phyloP scores from a whole-genome alignment of 2,797 vertebrate genomes.

The Hipposideros larvatus region DNA sequence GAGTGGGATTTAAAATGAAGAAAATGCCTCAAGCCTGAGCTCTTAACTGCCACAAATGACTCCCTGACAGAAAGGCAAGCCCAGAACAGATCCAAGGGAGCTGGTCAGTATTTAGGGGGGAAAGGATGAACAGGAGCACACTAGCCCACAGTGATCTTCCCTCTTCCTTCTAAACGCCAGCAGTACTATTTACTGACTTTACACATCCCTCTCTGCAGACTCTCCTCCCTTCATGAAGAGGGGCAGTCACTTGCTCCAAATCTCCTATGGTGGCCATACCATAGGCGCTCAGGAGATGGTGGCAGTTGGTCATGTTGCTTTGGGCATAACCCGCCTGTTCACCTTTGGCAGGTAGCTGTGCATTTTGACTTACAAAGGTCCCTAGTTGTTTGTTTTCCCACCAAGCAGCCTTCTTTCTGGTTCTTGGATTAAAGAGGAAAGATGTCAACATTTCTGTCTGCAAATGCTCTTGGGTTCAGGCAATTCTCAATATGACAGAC shows the following conservation, averaged over 20 bases:
- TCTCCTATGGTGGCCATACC: accelerated
- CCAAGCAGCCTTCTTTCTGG: neutral
- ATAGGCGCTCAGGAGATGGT: neutral
- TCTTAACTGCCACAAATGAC: neutral
- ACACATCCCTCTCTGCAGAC: neutral
- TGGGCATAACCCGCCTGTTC: neutral
- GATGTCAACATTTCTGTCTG: neutral
- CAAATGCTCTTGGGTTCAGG: neutral
- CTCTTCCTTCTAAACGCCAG: neutral
- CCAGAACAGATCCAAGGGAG: neutral
- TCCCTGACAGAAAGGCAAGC: neutral
- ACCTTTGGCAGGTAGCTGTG: no score
- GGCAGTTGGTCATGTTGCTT: neutral
- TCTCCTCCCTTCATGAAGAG: neutral
- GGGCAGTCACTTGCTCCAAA: neutral
- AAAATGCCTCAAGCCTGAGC: neutral
- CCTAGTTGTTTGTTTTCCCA: neutral
- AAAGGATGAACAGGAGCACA: neutral
- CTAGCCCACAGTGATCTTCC: neutral
- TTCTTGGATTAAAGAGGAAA: neutral
- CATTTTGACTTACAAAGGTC: neutral
- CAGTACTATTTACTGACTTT: neutral
- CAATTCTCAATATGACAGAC: neutral
- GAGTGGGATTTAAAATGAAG: neutral
- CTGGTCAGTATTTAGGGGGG: neutral